Evolutionary conservation across 2,888 invertebrate species (phyloP), one percentile per base, ranked within the genome.

Genomic region (Eupeodes latifasciatus): DNA sequence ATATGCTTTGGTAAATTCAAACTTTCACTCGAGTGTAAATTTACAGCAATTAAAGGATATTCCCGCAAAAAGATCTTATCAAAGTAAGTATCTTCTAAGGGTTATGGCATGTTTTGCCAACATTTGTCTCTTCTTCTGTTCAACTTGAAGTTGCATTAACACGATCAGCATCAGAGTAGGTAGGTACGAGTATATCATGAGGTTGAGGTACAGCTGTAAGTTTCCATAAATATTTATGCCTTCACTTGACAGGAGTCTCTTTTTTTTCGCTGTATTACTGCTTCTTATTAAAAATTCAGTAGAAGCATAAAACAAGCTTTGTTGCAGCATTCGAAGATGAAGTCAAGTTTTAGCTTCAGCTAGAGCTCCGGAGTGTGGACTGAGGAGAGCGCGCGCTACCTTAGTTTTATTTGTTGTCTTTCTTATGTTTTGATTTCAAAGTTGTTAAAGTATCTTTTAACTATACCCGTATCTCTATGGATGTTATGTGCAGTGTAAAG

Each of bases 221-320:
- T 81, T 77, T 69, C 66, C 55, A 80, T 83, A 80, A 76, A 83
- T 87, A 76, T 77, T 80, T 66, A 79, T 76, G 80, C 72, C 67
- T 78, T 80, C 76, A 72, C 67, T 78, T 80, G 83, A 72, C 80
- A 80, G 71, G 71, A 66, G 74, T n/a, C 59, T 77, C 55, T 77
- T 61, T 71, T 44, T 62, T 53, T 44, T 27, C 27, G 27, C 40
- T 34, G 49, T 64, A 36, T 36, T 53, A 16, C 51, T 57, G n/a
- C 5, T 82, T 79, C 69, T 47, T 67, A 66, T 67, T 67, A 67
- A 84, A 80, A 83, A 87, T 77, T 62, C 77, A 77, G 53, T 67
- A 59, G 84, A 84, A 81, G 66, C 64, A 88, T 75, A 84, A 79
- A 88, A 84, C 88, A 84, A 87, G 84, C 88, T 88, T 40, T 40